Conservation (phyloP, 2,113 vertebrate species). For the Oostethus manadensis region DNA sequence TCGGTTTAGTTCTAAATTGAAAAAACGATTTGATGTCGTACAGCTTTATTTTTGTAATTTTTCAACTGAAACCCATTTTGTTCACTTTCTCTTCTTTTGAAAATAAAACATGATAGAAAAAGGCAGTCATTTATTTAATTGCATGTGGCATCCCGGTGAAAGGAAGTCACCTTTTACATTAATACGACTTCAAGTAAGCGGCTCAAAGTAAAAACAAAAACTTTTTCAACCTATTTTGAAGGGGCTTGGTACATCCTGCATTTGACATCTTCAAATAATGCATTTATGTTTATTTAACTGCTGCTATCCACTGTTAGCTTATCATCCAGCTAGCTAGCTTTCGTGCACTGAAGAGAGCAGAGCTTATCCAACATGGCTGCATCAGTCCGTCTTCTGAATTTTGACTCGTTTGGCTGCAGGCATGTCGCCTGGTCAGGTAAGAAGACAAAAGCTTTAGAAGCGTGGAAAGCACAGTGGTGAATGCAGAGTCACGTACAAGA, state of each 20-base stretch:
- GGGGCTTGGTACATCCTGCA: too few relatives aligned
- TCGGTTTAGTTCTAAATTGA: too few relatives aligned
- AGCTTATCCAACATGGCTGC: background rate
- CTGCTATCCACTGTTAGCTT: background rate
- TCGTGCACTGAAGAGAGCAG: background rate
- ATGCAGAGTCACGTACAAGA: background rate
- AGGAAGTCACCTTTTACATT: too few relatives aligned
- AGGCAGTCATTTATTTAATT: background rate
- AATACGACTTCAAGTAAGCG: background rate
- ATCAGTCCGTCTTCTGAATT: slow-evolving; percentile 1
- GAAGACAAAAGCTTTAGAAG: background rate
- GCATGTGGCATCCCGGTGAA: background rate
- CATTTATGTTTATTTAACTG: too few relatives aligned
- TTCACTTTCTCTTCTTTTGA: background rate
- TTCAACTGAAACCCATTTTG: background rate
- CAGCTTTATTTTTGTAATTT: background rate
- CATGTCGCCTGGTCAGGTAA: slow-evolving; percentile 35
- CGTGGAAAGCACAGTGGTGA: background rate
- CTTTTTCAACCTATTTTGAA: too few relatives aligned
- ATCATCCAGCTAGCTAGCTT: background rate
- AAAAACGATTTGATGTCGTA: background rate
- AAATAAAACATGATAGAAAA: background rate
- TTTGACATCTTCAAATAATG: too few relatives aligned
- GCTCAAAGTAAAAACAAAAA: too few relatives aligned
- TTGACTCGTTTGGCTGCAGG: slow-evolving; percentile 49